Evolutionary conservation across 2,888 invertebrate genomes (phyloP).

Genomic region (Cabera pusaria): DNA sequence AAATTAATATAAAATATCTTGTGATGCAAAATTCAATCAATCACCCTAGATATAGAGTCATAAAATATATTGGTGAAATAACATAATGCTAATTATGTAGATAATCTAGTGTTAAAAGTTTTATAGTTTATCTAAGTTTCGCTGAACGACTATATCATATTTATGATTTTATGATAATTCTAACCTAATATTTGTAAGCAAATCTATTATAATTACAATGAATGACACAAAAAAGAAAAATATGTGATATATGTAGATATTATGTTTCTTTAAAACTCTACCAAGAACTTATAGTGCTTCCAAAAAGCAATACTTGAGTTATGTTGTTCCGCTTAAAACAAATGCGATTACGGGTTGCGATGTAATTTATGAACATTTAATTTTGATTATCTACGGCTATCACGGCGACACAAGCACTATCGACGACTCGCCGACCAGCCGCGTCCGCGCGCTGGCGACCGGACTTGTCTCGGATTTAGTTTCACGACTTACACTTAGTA

Average conservation of each 20-base stretch:
- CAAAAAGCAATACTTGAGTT: slow-evolving; percentile 6
- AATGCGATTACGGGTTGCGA: slow-evolving; percentile 25
- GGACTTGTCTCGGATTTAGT: slow-evolving; percentile 48
- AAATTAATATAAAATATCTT: too few species aligned
- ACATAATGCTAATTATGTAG: slow-evolving; percentile 9
- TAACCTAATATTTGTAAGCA: too few species aligned
- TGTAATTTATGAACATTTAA: slow-evolving; percentile 32
- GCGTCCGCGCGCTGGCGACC: background rate
- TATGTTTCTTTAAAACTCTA: too few species aligned
- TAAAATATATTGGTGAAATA: slow-evolving; percentile 13
- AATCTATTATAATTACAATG: too few species aligned
- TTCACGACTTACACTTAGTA: slow-evolving; percentile 59
- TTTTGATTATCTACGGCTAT: slow-evolving; percentile 34
- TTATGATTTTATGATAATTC: too few species aligned
- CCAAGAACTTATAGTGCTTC: too few species aligned
- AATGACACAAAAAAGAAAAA: too few species aligned
- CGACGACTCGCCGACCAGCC: slow-evolving; percentile 26
- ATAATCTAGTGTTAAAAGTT: slow-evolving; percentile 10
- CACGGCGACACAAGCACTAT: slow-evolving; percentile 28
- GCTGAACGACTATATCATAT: slow-evolving; percentile 4
- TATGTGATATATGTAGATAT: too few species aligned
- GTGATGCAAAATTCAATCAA: too few species aligned
- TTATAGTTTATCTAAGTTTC: slow-evolving; percentile 4
- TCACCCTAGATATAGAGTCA: slow-evolving; percentile 17
- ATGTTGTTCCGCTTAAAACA: slow-evolving; percentile 5